Conservation (phyloP, 1,140 invertebrate genomes). For the Chelonus insularis region DNA sequence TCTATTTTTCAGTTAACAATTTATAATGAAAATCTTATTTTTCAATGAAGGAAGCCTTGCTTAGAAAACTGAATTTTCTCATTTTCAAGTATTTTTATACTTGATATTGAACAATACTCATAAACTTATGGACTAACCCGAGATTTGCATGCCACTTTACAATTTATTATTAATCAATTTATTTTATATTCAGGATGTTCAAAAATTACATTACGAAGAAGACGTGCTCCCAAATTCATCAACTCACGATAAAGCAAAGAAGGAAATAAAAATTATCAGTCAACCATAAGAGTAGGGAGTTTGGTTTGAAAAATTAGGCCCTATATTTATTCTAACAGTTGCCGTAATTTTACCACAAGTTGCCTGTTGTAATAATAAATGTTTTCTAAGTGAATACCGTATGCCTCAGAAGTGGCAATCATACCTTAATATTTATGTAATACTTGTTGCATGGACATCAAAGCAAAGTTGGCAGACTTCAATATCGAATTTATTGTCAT, state of each 20-base stretch:
- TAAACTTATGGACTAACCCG: too few relatives aligned
- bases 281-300: constrained; percentile 54
- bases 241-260: constrained; percentile 38
- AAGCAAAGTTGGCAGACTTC: constrained; percentile 45
- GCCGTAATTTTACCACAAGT: constrained; percentile 44
- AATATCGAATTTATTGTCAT: constrained; percentile 53
- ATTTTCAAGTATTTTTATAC: too few relatives aligned
- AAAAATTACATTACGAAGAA: constrained; percentile 36
- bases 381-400: constrained; percentile 34
- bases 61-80: too few relatives aligned
- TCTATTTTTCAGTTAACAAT: too few relatives aligned
- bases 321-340: constrained; percentile 38
- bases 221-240: constrained; percentile 30
- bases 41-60: too few relatives aligned
- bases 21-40: too few relatives aligned
- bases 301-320: constrained; percentile 44
- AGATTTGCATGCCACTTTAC: too few relatives aligned
- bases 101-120: too few relatives aligned
- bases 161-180: too few relatives aligned
- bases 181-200: constrained; percentile 44
- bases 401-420: constrained; percentile 38
- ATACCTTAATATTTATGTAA: constrained; percentile 42
- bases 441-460: constrained; percentile 45
- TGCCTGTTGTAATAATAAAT: constrained; percentile 43
- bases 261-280: constrained; percentile 42